These are phyloP conservation scores for Pangasianodon gigas DNA, from an alignment of 2,113 vertebrate genomes.

Conservation along the genomic window DNA sequence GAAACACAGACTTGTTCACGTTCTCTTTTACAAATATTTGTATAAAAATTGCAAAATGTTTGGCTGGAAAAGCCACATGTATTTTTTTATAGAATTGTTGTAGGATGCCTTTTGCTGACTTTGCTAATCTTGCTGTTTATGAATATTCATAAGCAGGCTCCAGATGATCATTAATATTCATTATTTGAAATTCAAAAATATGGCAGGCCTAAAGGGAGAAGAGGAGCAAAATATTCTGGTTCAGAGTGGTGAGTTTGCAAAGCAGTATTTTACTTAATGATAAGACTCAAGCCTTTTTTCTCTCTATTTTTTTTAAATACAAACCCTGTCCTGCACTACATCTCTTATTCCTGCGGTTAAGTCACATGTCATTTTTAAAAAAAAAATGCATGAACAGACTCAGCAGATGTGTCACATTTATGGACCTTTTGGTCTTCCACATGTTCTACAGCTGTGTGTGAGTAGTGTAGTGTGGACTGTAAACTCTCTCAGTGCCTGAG, in stretches of 20 bases:
- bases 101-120: neutral
- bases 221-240: neutral
- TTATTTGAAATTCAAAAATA: neutral
- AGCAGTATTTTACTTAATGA: neutral
- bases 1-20: neutral
- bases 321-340: neutral
- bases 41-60: neutral
- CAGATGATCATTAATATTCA: neutral
- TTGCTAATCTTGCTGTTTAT: neutral
- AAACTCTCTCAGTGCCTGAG: slow-evolving; percentile 1
- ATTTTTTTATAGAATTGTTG: neutral
- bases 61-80: neutral
- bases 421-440: slow-evolving; percentile 32
- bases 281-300: neutral
- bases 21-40: neutral
- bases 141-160: neutral
- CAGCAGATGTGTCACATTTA: neutral
- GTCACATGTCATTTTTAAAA: neutral
- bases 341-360: neutral
- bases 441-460: slow-evolving; percentile 12
- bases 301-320: neutral
- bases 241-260: neutral
- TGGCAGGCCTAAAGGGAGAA: neutral
- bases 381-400: neutral
- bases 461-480: slow-evolving; percentile 7